These are phyloP conservation scores for Drosophila mercatorum DNA, from an alignment of 2,888 invertebrate species.

Conservation along the genomic window DNA sequence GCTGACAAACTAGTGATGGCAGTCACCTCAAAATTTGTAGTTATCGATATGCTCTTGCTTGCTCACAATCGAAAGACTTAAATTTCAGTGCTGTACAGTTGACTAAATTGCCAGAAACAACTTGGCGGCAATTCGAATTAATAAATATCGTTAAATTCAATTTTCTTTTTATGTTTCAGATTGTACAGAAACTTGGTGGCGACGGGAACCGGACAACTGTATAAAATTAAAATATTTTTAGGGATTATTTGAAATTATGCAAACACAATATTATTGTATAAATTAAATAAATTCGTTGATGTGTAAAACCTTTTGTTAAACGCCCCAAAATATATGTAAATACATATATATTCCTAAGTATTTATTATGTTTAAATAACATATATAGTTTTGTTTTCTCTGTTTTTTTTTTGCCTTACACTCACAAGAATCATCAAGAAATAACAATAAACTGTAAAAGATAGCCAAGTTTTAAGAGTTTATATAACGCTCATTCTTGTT, in stretches of 20 bases:
- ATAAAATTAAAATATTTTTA: slow-evolving; percentile 83
- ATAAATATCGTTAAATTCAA: background rate
- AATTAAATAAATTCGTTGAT: slow-evolving; percentile 69
- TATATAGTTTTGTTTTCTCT: background rate
- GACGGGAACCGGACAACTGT: slow-evolving; percentile 93
- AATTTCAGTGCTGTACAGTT: slow-evolving; percentile 4
- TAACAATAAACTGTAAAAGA: slow-evolving; percentile 3
- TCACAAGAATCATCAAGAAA: background rate
- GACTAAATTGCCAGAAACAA: slow-evolving; percentile 4
- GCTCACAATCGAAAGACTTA: slow-evolving; percentile 15
- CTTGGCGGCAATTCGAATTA: background rate
- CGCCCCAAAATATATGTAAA: slow-evolving; percentile 12
- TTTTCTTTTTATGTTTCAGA: slow-evolving; percentile 84
- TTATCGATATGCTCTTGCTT: slow-evolving; percentile 31
- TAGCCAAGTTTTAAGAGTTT: background rate
- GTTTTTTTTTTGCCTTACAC: background rate
- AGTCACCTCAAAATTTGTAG: background rate
- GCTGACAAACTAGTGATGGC: slow-evolving; percentile 44
- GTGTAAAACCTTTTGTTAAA: slow-evolving; percentile 47
- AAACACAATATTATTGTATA: slow-evolving; percentile 69
- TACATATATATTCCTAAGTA: slow-evolving; percentile 4
- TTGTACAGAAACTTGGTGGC: slow-evolving; percentile 92
- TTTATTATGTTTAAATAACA: background rate
- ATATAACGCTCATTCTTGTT: slow-evolving; percentile 1
- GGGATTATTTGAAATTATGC: slow-evolving; percentile 43